These are phyloP conservation scores for Teleogryllus oceanicus DNA, from an alignment of 2,888 invertebrate species.

Conservation along the genomic window DNA sequence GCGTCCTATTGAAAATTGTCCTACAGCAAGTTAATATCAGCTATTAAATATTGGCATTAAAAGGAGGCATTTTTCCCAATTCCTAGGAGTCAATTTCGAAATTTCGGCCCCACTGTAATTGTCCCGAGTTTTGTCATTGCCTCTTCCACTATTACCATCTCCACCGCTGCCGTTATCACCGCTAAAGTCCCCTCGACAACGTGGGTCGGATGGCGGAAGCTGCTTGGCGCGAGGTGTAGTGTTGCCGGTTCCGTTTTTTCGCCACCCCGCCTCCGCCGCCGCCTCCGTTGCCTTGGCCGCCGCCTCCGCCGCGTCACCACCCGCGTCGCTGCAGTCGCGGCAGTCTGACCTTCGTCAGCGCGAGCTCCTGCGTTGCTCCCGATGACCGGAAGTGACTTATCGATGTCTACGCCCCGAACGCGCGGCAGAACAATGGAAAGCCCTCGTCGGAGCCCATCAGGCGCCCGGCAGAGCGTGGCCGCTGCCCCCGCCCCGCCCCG, in stretches of 20 bases:
- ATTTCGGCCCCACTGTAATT: too few species aligned
- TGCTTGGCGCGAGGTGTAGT: too few species aligned
- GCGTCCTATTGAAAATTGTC: too few species aligned
- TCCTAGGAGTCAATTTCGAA: too few species aligned
- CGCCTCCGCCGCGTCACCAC: not conserved
- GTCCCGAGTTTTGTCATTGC: too few species aligned
- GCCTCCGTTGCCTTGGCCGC: not conserved
- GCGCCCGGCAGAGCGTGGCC: not conserved
- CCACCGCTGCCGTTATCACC: too few species aligned
- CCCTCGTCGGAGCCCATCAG: not conserved
- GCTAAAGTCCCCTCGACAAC: too few species aligned
- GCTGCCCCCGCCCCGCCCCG: not conserved
- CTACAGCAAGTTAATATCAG: too few species aligned
- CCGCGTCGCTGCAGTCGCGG: not conserved
- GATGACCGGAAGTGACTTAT: conserved; percentile 1
- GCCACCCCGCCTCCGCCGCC: not conserved
- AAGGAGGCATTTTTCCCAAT: too few species aligned
- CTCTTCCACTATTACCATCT: too few species aligned
- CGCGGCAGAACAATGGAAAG: not conserved
- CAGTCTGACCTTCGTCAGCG: not conserved
- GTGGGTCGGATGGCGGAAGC: too few species aligned
- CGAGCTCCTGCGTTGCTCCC: not conserved
- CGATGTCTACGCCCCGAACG: conserved; percentile 6
- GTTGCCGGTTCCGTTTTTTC: not conserved
- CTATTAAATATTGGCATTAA: too few species aligned